Evolutionary conservation across 2,113 vertebrate species (phyloP).

Genomic region (Microtus oregoni): DNA sequence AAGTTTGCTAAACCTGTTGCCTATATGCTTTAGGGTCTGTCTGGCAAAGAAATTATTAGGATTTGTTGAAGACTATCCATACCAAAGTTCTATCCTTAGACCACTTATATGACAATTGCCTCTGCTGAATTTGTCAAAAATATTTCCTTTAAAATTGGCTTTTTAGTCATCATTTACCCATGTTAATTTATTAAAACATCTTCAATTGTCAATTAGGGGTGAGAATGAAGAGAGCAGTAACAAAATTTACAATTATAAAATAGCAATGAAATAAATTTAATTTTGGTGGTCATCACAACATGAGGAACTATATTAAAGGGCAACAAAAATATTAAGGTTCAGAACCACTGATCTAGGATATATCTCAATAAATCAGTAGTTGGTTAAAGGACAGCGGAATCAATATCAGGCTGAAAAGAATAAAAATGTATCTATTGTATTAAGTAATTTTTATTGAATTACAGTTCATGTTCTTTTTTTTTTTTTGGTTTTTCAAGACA

Average conservation of each 20-base stretch:
- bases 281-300: background rate
- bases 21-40: background rate
- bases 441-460: background rate
- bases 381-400: background rate
- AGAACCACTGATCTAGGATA: background rate
- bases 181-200: background rate
- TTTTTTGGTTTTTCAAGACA: too few relatives aligned
- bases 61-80: background rate
- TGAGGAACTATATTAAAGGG: background rate
- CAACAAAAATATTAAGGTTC: background rate
- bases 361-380: background rate
- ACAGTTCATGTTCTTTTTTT: background rate
- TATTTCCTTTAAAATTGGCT: background rate
- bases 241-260: background rate
- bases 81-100: background rate
- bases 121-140: background rate
- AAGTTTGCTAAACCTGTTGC: background rate
- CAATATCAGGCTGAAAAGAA: background rate
- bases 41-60: background rate
- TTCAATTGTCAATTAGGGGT: background rate
- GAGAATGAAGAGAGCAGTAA: background rate
- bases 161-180: background rate
- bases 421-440: background rate
- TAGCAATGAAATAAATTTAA: background rate
- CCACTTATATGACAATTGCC: background rate